Conservation (phyloP, 2,113 vertebrate genomes). For the Rhipidura dahli region DNA sequence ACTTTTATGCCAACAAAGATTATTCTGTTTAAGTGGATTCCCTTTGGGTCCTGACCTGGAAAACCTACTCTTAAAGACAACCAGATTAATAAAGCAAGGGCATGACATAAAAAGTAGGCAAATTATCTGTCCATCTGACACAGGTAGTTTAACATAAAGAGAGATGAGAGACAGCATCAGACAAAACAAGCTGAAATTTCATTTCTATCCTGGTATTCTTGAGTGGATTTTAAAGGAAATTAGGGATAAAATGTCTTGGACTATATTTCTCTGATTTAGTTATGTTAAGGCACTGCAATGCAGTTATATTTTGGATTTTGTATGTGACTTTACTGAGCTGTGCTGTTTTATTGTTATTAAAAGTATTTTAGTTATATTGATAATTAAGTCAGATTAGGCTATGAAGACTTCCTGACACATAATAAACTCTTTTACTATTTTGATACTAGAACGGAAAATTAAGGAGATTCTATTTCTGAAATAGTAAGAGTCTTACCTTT, state of each 20-base stretch:
- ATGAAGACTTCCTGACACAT: background rate
- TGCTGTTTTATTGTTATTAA: background rate
- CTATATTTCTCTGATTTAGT: background rate
- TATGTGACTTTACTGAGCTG: background rate
- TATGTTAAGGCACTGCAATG: background rate
- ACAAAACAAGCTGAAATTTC: background rate
- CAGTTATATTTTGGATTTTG: background rate
- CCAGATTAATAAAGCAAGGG: constrained; percentile 7
- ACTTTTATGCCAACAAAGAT: background rate
- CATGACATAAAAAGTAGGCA: background rate
- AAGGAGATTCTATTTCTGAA: background rate
- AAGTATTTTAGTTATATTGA: background rate
- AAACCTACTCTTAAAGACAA: constrained; percentile 12
- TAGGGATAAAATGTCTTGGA: background rate
- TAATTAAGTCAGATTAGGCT: background rate
- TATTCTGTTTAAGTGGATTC: background rate
- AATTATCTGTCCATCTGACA: constrained; percentile 2
- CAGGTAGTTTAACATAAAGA: constrained; percentile 6
- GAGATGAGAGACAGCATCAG: background rate
- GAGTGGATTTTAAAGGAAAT: background rate
- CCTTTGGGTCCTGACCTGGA: background rate
- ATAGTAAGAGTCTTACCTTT: background rate
- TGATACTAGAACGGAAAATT: background rate
- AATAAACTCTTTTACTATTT: background rate
- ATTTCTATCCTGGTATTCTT: background rate